These are phyloP conservation scores for Junonia oenone DNA, from an alignment of 2,888 invertebrate genomes.

Conservation along the genomic window DNA sequence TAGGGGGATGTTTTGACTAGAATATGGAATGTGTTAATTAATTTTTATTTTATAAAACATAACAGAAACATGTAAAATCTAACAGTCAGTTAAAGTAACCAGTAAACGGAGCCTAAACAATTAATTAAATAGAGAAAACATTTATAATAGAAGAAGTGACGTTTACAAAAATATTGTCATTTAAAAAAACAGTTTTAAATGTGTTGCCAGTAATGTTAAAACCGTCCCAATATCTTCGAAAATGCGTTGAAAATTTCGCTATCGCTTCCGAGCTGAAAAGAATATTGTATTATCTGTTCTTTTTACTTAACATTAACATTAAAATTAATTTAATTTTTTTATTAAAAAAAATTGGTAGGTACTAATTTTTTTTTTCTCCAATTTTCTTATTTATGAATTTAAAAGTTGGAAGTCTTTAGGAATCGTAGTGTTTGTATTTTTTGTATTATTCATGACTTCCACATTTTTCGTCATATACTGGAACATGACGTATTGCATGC, in stretches of 20 bases:
- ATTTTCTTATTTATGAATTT: no score
- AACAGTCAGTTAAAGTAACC: slow-evolving; percentile 17
- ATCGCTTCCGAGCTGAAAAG: slow-evolving; percentile 26
- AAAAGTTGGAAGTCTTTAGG: no score
- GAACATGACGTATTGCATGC: no score
- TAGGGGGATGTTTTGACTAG: background rate
- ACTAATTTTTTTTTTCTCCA: no score
- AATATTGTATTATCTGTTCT: slow-evolving; percentile 15
- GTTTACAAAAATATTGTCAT: slow-evolving; percentile 39
- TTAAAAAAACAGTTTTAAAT: slow-evolving; percentile 37
- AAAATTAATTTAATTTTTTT: background rate
- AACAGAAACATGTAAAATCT: background rate
- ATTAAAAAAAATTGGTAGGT: no score
- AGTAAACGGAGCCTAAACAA: background rate
- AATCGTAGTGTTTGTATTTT: no score
- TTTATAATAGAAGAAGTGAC: slow-evolving; percentile 43
- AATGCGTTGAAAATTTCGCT: slow-evolving; percentile 24
- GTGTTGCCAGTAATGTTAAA: slow-evolving; percentile 28
- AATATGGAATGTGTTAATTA: background rate
- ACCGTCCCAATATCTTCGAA: slow-evolving; percentile 39
- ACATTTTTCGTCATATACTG: no score
- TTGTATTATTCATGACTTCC: no score
- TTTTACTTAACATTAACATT: background rate
- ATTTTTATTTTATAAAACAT: background rate
- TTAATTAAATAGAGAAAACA: slow-evolving; percentile 27